Evolutionary conservation across 2,797 vertebrate genomes (phyloP).

Genomic region (Sorex maritimensis): DNA sequence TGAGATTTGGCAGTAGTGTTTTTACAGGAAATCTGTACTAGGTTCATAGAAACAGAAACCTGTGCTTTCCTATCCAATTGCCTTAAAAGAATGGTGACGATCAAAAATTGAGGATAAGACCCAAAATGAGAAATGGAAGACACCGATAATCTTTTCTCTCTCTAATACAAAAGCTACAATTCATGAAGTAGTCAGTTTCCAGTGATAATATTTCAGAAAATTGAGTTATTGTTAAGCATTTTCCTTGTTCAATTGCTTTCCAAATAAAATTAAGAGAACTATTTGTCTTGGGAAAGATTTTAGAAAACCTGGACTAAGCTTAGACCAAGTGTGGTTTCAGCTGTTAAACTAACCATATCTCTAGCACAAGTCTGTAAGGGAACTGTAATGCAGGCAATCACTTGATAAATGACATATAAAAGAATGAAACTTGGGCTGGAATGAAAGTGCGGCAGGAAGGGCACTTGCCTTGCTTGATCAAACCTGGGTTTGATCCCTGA

Average conservation of each 20-base stretch:
- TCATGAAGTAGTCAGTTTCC: not conserved
- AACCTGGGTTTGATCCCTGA: no score
- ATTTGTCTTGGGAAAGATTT: not conserved
- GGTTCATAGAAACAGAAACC: not conserved
- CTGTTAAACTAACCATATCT: slow-evolving; percentile 31
- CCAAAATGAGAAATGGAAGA: not conserved
- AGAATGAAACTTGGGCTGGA: slow-evolving; percentile 40
- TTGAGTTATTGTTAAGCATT: not conserved
- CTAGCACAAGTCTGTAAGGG: not conserved
- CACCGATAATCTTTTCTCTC: not conserved
- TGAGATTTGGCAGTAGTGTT: not conserved
- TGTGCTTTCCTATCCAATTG: not conserved
- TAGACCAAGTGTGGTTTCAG: slow-evolving; percentile 60
- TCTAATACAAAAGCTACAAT: not conserved
- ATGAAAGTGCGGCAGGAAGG: slow-evolving; percentile 31
- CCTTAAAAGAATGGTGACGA: not conserved
- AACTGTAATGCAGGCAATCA: slow-evolving; percentile 55
- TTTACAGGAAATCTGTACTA: not conserved
- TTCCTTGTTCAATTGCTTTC: not conserved
- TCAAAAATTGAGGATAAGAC: not conserved
- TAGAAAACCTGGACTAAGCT: not conserved
- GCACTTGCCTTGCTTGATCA: no score
- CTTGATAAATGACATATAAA: not conserved
- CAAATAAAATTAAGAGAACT: slow-evolving; percentile 43
- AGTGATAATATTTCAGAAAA: slow-evolving; percentile 24